Conservation (phyloP, 2,888 invertebrate species). For the Cremastinae sp. region DNA sequence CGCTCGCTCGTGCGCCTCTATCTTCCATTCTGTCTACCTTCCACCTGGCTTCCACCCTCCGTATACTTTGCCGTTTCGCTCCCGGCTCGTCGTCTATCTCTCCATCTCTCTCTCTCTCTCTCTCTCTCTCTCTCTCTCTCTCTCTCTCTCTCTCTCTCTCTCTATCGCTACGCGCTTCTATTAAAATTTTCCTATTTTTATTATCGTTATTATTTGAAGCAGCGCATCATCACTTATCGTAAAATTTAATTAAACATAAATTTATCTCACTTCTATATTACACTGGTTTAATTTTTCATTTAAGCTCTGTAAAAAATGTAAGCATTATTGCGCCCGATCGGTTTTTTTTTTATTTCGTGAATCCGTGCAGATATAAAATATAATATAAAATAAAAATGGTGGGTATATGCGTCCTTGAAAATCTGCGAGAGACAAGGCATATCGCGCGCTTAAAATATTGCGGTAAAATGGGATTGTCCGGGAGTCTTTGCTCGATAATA, state of each 20-base stretch:
- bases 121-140: slow-evolving; percentile 12
- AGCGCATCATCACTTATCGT: too few species aligned
- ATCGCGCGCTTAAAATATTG: slow-evolving; percentile 9
- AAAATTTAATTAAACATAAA: too few species aligned
- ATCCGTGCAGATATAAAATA: too few species aligned
- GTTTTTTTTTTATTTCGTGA: too few species aligned
- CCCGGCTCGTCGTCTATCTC: slow-evolving; percentile 27
- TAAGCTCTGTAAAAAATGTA: too few species aligned
- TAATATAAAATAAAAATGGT: too few species aligned
- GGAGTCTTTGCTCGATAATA: slow-evolving; percentile 66
- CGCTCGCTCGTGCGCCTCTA: slow-evolving; percentile 47
- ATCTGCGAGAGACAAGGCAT: slow-evolving; percentile 3
- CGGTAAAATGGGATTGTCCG: slow-evolving; percentile 62
- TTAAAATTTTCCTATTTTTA: slow-evolving; percentile 61
- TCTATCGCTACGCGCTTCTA: slow-evolving; percentile 52
- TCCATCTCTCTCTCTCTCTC: slow-evolving; percentile 9
- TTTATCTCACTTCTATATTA: too few species aligned
- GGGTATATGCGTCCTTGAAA: too few species aligned
- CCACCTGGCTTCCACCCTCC: slow-evolving; percentile 39
- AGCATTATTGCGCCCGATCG: too few species aligned
- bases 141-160: slow-evolving; percentile 4
- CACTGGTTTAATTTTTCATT: too few species aligned
- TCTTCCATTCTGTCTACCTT: slow-evolving; percentile 44
- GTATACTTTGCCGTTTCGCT: slow-evolving; percentile 53
- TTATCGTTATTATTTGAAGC: too few species aligned